Conservation (phyloP, 2,888 invertebrate species). For the Platerodrilus igneus region DNA sequence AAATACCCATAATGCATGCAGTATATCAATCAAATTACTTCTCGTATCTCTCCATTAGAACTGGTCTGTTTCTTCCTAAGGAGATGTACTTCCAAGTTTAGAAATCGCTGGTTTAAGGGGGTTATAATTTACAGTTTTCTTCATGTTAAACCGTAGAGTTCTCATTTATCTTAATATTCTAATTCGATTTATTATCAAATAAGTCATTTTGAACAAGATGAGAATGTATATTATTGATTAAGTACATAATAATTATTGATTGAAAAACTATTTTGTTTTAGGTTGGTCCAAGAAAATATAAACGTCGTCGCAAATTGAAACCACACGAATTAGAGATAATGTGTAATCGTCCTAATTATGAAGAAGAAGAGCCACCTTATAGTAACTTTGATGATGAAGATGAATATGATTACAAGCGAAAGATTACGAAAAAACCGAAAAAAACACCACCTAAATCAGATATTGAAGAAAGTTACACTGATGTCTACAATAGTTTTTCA, state of each 20-base stretch:
- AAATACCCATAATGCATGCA: too few relatives aligned
- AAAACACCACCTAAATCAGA: conserved; percentile 40
- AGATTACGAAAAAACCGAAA: conserved; percentile 41
- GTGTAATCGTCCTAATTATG: conserved; percentile 36
- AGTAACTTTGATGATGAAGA: conserved; percentile 36
- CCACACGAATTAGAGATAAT: conserved; percentile 55
- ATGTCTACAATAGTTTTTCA: conserved; percentile 49
- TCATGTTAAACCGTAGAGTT: too few relatives aligned
- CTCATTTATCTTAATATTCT: too few relatives aligned
- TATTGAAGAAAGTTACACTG: conserved; percentile 46
- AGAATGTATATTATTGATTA: neutral
- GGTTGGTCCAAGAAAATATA: conserved; percentile 65
- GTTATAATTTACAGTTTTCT: too few relatives aligned
- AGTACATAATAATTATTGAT: too few relatives aligned
- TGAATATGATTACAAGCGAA: conserved; percentile 36
- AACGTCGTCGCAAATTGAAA: conserved; percentile 71
- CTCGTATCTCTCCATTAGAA: too few relatives aligned
- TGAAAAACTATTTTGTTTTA: too few relatives aligned
- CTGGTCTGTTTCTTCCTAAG: too few relatives aligned
- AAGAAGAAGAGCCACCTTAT: conserved; percentile 46
- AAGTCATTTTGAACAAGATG: neutral
- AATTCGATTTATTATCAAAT: too few relatives aligned
- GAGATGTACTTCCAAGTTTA: too few relatives aligned
- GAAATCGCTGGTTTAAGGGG: too few relatives aligned
- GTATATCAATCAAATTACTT: too few relatives aligned